A percentile compares a stretch with the other conserved stretches of the same genome.
phyloP scores from a whole-genome alignment of 2,113 vertebrate genomes.

The Dolichotis patagonum region DNA sequence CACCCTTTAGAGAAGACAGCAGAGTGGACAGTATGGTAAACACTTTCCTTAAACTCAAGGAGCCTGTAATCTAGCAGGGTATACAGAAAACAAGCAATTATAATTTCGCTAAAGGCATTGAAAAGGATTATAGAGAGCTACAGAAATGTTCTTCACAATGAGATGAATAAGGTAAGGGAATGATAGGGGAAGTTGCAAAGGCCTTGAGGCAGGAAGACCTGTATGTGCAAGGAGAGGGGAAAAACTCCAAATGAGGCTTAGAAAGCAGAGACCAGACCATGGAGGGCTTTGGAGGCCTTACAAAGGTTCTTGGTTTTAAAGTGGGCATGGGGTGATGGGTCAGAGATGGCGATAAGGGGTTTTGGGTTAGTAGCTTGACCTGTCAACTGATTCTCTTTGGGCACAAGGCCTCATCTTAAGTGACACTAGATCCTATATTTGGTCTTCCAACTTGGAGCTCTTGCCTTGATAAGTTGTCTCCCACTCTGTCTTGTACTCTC shows the following conservation, averaged over 20 bases:
- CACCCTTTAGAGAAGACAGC: background rate
- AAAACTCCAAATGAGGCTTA: background rate
- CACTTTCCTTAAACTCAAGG: background rate
- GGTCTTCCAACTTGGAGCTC: background rate
- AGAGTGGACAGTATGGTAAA: background rate
- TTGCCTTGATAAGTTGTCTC: background rate
- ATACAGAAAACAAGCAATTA: background rate
- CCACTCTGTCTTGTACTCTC: background rate
- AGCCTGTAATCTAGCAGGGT: background rate
- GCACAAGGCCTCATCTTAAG: background rate
- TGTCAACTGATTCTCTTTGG: background rate
- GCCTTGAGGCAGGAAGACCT: background rate
- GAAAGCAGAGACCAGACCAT: background rate
- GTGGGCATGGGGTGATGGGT: background rate
- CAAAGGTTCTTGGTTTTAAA: slow-evolving; percentile 10
- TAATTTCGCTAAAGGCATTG: background rate
- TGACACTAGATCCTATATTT: background rate
- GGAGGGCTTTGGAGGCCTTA: background rate
- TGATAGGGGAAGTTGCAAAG: background rate
- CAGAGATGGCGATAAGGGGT: background rate
- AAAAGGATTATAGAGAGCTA: background rate
- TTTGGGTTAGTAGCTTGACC: background rate
- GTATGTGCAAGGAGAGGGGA: background rate
- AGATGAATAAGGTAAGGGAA: background rate
- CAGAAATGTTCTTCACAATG: background rate